Base-by-base conservation (phyloP, 2,797 vertebrate species). In the Microchirus variegatus region DNA sequence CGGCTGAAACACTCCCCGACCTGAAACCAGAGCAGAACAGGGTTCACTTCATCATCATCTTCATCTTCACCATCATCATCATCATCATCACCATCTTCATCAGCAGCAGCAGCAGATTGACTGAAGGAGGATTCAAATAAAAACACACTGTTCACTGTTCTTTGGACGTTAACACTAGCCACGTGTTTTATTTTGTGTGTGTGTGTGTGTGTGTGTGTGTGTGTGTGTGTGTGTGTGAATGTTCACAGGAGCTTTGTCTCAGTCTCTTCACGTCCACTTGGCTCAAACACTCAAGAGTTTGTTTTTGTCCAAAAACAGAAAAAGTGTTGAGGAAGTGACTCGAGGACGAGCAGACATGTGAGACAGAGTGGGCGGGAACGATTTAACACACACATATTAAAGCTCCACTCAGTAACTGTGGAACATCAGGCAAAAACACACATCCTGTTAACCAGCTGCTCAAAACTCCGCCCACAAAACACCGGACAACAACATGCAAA, bases 1-100 rank as follows among this genome's bases (percentile, higher is more conserved):
- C 88, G 2, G 62, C 48, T 0, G 90, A 69, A 2, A 99, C 95
- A 0, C 97, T 99, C 67, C 95, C 95, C 5, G 96, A 98, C 82
- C 97, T 99, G 89, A 22, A 90, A 85, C 15, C 11, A 63, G 51
- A 62, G 46, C 53, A 63, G 19, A 26, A 64, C 11, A 67, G 26
- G 67, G 71, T 36, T 67, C 52, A 19, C 63, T 31, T 31, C 31
- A 31, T 31, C 31, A 8, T 31, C 31, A 4, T 31, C 31, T 6
- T 6, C 31, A 8, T 31, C 31, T 6, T 31, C 31, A 31, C 8
- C 31, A 8, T 31, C 31, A 31, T 6, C 31, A 4, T 31, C 31
- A 8, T 8, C 31, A 31, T 31, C 31, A 31, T 8, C 31, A 0
- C 8, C 31, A 31, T 31, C 31, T 6, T 31, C 31, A 31, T 62